These are phyloP conservation scores for Phrixothrix hirtus DNA, from an alignment of 2,888 invertebrate genomes.

Conservation along the genomic window DNA sequence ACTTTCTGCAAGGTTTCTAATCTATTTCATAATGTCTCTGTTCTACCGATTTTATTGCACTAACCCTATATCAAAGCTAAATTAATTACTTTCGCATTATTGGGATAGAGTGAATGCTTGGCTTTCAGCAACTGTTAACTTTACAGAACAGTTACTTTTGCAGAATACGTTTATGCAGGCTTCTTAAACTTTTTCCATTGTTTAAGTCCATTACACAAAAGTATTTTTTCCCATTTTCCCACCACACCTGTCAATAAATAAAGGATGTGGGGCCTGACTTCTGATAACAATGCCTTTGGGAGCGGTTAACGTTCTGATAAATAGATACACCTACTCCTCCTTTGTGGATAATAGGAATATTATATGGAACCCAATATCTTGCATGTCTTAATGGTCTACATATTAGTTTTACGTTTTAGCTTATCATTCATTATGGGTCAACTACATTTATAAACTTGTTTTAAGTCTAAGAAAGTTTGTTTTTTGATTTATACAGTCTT, in stretches of 20 bases:
- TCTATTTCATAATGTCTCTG: slow-evolving; percentile 47
- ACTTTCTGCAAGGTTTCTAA: slow-evolving; percentile 40
- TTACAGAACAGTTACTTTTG: not conserved
- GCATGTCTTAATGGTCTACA: slow-evolving; percentile 5
- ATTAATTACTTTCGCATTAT: not conserved
- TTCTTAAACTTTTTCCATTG: slow-evolving; percentile 1
- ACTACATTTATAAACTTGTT: too few species aligned
- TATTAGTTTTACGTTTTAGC: not conserved
- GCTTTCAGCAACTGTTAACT: not conserved
- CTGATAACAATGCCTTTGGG: slow-evolving; percentile 26
- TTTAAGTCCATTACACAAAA: slow-evolving; percentile 12
- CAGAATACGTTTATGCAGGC: not conserved
- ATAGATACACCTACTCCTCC: slow-evolving; percentile 16
- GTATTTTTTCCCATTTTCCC: slow-evolving; percentile 12
- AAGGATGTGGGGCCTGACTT: slow-evolving; percentile 26
- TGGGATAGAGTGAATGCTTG: not conserved
- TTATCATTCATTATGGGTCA: too few species aligned
- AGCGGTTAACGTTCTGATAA: slow-evolving; percentile 27
- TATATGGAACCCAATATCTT: slow-evolving; percentile 3
- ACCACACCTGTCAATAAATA: slow-evolving; percentile 28
- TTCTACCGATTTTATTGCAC: slow-evolving; percentile 12
- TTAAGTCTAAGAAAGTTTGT: not conserved
- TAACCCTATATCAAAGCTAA: slow-evolving; percentile 6
- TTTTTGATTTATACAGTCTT: not conserved
- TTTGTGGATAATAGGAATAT: slow-evolving; percentile 8